Percentiles rank a stretch among this genome's conserved stretches.
These are phyloP conservation scores for Catocala fraxini DNA, from an alignment of 2,888 invertebrate genomes.

Conservation along the genomic window DNA sequence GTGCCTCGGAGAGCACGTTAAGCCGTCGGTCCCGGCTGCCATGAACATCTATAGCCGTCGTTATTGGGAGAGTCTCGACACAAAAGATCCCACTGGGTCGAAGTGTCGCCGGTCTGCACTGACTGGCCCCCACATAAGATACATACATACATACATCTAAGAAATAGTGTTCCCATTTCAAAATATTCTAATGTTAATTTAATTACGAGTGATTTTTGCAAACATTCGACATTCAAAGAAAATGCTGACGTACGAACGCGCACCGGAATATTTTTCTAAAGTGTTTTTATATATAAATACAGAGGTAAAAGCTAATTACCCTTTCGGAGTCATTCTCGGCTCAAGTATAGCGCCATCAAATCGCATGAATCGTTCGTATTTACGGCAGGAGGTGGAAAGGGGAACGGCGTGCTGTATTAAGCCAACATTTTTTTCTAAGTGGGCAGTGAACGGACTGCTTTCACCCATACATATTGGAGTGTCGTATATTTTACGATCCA, in stretches of 20 bases:
- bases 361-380: constrained; percentile 79
- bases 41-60: too few species aligned
- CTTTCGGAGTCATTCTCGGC: constrained; percentile 62
- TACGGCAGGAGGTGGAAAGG: constrained; percentile 65
- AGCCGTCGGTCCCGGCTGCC: too few species aligned
- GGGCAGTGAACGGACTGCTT: constrained; percentile 81
- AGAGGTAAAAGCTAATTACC: constrained; percentile 75
- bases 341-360: constrained; percentile 75
- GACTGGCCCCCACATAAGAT: too few species aligned
- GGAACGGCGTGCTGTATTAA: constrained; percentile 82
- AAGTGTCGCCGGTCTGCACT: too few species aligned
- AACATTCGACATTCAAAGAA: constrained; percentile 55
- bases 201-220: constrained; percentile 54
- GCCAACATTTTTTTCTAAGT: constrained; percentile 84
- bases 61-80: too few species aligned
- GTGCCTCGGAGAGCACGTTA: too few species aligned
- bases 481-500: constrained; percentile 85
- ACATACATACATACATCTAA: too few species aligned
- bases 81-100: too few species aligned
- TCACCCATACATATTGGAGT: constrained; percentile 81
- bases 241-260: constrained; percentile 52
- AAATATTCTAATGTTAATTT: constrained; percentile 66
- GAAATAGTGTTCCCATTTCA: constrained; percentile 62
- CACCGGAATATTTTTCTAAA: constrained; percentile 43
- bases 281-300: constrained; percentile 38